Percentiles rank a stretch among this genome's conserved stretches.
Evolutionary conservation across 2,797 vertebrate genomes (phyloP).

Genomic region (Myotis findleyi): DNA sequence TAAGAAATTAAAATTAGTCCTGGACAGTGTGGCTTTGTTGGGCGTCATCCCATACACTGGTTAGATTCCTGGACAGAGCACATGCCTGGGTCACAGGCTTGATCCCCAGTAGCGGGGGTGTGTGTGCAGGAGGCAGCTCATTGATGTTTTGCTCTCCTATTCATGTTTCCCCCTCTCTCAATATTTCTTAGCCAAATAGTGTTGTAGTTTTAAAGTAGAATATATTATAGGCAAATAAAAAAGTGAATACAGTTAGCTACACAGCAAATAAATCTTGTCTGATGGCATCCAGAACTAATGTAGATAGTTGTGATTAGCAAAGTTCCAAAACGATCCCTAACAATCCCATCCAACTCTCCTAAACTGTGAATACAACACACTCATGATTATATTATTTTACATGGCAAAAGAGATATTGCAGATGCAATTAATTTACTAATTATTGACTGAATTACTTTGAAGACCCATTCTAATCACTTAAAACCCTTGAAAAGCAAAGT

Average conservation of each 20-base stretch:
- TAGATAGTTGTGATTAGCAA: constrained; percentile 58
- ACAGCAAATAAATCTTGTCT: constrained; percentile 83
- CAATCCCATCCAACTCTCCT: neutral
- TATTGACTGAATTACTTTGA: neutral
- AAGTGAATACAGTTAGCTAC: constrained; percentile 82
- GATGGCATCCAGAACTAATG: constrained; percentile 78
- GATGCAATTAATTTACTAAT: neutral
- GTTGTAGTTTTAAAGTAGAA: constrained; percentile 74
- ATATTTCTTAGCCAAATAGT: constrained; percentile 70
- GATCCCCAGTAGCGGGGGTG: too few species aligned
- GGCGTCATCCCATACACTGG: too few species aligned
- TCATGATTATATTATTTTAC: neutral
- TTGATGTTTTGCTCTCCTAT: too few species aligned
- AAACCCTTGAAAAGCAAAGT: neutral
- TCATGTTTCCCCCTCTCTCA: neutral
- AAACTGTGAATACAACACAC: neutral
- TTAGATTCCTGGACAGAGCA: too few species aligned
- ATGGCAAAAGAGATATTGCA: neutral
- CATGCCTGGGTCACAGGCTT: too few species aligned
- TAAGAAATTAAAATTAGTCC: constrained; percentile 14
- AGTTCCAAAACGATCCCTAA: neutral
- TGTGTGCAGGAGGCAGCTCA: too few species aligned
- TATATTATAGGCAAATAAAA: constrained; percentile 75
- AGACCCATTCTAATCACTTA: neutral
- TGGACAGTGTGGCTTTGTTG: constrained; percentile 50